Evolutionary conservation across 2,888 invertebrate species (phyloP).

Genomic region (Zhuqinia jingwanae): DNA sequence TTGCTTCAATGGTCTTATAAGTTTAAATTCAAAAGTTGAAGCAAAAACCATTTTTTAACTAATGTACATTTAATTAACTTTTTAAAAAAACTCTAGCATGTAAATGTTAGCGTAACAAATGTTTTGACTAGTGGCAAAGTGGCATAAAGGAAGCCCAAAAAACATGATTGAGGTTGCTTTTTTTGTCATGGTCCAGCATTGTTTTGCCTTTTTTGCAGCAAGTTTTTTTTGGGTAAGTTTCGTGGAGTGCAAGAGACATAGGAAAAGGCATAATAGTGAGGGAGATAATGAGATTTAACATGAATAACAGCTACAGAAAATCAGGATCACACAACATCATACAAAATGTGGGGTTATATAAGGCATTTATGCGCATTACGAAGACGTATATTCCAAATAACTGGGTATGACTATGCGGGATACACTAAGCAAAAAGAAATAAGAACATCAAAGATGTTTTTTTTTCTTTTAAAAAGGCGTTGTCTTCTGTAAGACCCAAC

Average conservation of each 20-base stretch:
- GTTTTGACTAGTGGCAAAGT: neutral
- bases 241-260: too few relatives aligned
- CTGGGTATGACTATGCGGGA: neutral
- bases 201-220: neutral
- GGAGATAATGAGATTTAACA: neutral
- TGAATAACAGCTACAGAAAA: neutral
- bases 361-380: neutral
- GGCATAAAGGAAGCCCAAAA: neutral
- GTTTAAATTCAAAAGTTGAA: neutral
- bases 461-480: constrained; percentile 73
- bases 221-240: too few relatives aligned
- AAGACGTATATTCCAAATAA: neutral
- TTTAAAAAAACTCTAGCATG: neutral
- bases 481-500: constrained; percentile 72
- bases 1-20: neutral
- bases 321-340: neutral
- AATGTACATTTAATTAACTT: constrained; percentile 18
- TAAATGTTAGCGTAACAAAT: constrained; percentile 11
- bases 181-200: neutral
- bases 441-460: constrained; percentile 48
- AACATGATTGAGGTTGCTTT: neutral
- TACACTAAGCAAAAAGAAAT: constrained; percentile 8
- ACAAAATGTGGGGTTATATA: constrained; percentile 21
- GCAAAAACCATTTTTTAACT: neutral
- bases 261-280: neutral